Conservation (phyloP, 92 coral and sea anemone species). For the Bergia sp. region DNA sequence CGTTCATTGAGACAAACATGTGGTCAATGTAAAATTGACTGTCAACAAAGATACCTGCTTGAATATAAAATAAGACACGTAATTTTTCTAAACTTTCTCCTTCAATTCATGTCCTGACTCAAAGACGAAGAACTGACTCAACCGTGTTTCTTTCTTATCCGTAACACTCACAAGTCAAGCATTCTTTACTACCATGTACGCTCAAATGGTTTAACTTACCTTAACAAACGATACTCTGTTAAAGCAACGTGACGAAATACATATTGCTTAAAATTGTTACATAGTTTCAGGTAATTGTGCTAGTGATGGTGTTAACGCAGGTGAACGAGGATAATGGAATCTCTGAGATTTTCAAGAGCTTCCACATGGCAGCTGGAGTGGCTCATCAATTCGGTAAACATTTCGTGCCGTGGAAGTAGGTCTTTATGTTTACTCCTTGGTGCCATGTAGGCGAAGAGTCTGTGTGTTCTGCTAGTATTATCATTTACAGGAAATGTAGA, state of each 20-base stretch:
- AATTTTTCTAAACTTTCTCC: no score
- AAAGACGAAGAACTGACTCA: background rate
- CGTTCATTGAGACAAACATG: background rate
- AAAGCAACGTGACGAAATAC: conserved; percentile 16
- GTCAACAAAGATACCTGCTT: background rate
- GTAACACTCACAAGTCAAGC: background rate
- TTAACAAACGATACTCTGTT: background rate
- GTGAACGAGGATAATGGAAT: background rate
- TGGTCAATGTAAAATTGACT: background rate
- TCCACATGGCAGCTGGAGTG: conserved; percentile 26
- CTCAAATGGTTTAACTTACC: background rate
- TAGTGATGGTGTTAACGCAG: conserved; percentile 6
- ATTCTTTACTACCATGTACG: background rate
- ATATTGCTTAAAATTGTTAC: conserved; percentile 10
- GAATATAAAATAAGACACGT: background rate
- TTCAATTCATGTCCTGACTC: no score
- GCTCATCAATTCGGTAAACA: conserved; percentile 17
- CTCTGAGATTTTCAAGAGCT: background rate
- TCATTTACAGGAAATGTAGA: conserved; percentile 82
- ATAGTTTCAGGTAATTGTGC: conserved; percentile 6
- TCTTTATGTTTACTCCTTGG: conserved; percentile 57
- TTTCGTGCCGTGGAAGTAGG: conserved; percentile 30
- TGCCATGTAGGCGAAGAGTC: conserved; percentile 58
- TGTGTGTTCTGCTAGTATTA: conserved; percentile 58
- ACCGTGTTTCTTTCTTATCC: background rate